Percentiles rank a stretch among this genome's conserved stretches.
These are phyloP conservation scores for Meleagris gallopavo DNA, from an alignment of 2,113 vertebrate species.

Conservation along the genomic window DNA sequence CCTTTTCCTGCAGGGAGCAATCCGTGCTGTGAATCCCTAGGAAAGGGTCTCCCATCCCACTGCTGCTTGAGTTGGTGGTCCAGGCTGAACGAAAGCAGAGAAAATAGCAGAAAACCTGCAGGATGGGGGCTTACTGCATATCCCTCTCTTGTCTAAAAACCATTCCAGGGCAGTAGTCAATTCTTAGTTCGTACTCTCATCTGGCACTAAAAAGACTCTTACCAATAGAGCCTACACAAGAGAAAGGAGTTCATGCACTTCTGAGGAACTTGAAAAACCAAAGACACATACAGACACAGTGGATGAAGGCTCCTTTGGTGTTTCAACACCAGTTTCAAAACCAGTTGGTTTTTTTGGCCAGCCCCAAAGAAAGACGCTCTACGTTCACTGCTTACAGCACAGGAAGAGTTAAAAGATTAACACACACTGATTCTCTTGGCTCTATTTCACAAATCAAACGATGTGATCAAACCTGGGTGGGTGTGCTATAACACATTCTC, in stretches of 20 bases:
- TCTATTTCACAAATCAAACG: neutral
- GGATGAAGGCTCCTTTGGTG: neutral
- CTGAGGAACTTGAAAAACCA: neutral
- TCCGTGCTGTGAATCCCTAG: neutral
- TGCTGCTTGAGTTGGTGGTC: neutral
- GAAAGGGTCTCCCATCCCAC: neutral
- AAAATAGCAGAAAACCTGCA: neutral
- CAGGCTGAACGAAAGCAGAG: neutral
- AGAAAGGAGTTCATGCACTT: neutral
- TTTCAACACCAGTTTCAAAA: no score
- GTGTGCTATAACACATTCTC: no score
- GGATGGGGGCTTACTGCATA: neutral
- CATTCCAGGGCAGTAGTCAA: no score
- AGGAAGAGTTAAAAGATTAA: neutral
- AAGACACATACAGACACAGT: no score
- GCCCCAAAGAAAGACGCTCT: neutral
- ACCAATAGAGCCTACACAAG: neutral
- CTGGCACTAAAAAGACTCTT: neutral
- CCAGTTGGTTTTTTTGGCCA: no score
- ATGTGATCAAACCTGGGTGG: neutral
- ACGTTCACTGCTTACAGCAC: neutral
- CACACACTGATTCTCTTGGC: neutral
- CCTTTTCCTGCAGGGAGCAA: conserved; percentile 60
- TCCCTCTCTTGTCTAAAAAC: neutral
- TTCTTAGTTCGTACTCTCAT: neutral